These are phyloP conservation scores for Pocillopora damicornis DNA, from an alignment of 64 coral and sea anemone species.

Conservation along the genomic window DNA sequence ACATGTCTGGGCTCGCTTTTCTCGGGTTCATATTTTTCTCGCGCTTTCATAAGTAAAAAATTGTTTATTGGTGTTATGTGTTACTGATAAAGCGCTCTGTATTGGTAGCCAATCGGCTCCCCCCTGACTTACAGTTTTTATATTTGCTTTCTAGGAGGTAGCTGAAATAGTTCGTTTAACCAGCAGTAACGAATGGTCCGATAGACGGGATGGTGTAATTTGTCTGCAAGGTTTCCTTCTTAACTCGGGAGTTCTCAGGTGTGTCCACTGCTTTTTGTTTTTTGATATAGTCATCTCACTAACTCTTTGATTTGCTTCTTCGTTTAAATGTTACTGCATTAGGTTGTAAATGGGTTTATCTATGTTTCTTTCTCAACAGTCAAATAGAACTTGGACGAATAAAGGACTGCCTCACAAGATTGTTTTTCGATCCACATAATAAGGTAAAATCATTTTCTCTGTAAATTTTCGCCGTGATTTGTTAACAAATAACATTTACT, in stretches of 20 bases:
- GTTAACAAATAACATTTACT: no score
- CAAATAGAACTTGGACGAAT: slow-evolving; percentile 78
- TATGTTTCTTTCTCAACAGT: slow-evolving; percentile 24
- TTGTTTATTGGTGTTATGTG: neutral
- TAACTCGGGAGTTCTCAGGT: slow-evolving; percentile 91
- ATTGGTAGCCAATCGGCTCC: no score
- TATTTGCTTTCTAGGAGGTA: slow-evolving; percentile 80
- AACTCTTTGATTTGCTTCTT: neutral
- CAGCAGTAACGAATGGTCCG: slow-evolving; percentile 76
- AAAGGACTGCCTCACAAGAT: slow-evolving; percentile 87
- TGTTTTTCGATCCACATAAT: slow-evolving; percentile 94
- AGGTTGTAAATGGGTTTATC: neutral
- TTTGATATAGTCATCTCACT: no score
- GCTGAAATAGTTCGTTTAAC: slow-evolving; percentile 84
- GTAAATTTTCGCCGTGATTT: neutral
- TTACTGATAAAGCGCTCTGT: neutral
- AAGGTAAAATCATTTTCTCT: slow-evolving; percentile 57
- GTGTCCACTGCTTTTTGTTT: neutral
- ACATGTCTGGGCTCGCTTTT: no score
- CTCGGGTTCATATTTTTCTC: no score
- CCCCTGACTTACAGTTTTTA: neutral
- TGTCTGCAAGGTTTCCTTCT: slow-evolving; percentile 79
- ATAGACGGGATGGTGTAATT: slow-evolving; percentile 82
- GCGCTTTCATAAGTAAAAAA: neutral
- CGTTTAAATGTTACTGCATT: neutral